A percentile compares a stretch with the other conserved stretches of the same genome.
phyloP scores from a whole-genome alignment of 2,113 vertebrate genomes.

The Petromus typicus region DNA sequence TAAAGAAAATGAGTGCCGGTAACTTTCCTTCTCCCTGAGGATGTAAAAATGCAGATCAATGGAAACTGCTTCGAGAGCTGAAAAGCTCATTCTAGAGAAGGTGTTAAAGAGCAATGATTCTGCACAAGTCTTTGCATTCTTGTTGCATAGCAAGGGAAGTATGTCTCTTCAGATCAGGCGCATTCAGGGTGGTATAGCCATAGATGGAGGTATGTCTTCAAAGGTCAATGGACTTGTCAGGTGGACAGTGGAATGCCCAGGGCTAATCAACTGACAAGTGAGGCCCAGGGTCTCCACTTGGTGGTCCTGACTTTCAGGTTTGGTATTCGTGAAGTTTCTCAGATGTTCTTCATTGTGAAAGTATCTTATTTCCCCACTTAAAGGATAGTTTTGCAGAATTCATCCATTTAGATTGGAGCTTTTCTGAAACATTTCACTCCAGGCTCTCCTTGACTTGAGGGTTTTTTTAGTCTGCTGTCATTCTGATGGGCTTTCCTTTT shows the following conservation, averaged over 20 bases:
- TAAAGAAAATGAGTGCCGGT: not conserved
- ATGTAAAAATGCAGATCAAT: not conserved
- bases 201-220: not conserved
- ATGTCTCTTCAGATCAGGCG: too few species aligned
- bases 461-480: too few species aligned
- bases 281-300: not conserved
- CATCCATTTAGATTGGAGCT: too few species aligned
- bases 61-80: not conserved
- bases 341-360: too few species aligned
- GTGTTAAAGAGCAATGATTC: not conserved
- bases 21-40: not conserved
- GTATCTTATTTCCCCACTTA: too few species aligned
- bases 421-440: too few species aligned
- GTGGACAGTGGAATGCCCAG: not conserved
- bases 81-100: not conserved
- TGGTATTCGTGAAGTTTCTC: too few species aligned
- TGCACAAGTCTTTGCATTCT: not conserved
- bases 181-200: fast-evolving
- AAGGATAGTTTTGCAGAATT: too few species aligned
- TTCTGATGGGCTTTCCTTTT: too few species aligned
- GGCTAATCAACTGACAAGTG: not conserved
- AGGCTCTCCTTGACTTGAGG: too few species aligned
- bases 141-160: not conserved
- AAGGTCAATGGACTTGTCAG: not conserved
- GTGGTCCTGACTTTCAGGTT: not conserved